A percentile compares a stretch with the other conserved stretches of the same genome.
These are phyloP conservation scores for Danio jaintianensis DNA, from an alignment of 2,797 vertebrate species.

Conservation along the genomic window DNA sequence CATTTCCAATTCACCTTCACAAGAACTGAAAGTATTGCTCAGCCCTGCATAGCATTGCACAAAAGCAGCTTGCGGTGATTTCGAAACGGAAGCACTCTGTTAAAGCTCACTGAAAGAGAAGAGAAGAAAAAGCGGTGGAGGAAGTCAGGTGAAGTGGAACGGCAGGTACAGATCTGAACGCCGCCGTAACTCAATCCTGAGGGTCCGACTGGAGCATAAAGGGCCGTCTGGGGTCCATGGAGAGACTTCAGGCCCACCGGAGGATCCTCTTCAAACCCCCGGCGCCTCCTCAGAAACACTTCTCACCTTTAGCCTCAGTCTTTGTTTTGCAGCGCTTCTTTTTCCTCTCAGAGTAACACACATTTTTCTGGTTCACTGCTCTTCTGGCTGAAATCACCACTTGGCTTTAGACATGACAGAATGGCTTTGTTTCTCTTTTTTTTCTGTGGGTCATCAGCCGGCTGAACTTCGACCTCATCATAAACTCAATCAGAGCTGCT, in stretches of 20 bases:
- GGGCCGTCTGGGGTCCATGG: slow-evolving; percentile 6
- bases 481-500: slow-evolving; percentile 19
- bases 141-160: slow-evolving; percentile 26
- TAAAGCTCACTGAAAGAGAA: slow-evolving; percentile 22
- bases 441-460: neutral
- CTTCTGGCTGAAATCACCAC: neutral
- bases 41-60: neutral
- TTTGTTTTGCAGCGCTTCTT: slow-evolving; percentile 8
- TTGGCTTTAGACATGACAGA: neutral
- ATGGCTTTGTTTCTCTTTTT: slow-evolving; percentile 18
- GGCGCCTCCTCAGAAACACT: slow-evolving; percentile 42
- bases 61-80: neutral
- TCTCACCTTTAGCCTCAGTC: slow-evolving; percentile 58
- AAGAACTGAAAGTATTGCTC: neutral
- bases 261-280: slow-evolving; percentile 25
- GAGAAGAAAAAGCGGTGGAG: neutral
- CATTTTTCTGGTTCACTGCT: slow-evolving; percentile 18
- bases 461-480: slow-evolving; percentile 23
- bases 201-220: slow-evolving; percentile 26
- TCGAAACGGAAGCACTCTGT: slow-evolving; percentile 17
- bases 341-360: slow-evolving; percentile 34
- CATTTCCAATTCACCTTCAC: neutral
- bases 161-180: slow-evolving; percentile 6
- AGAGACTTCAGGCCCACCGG: slow-evolving; percentile 36
- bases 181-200: slow-evolving; percentile 41